Evolutionary conservation across 1,140 invertebrate species (phyloP).

Genomic region (Penaeus indicus): DNA sequence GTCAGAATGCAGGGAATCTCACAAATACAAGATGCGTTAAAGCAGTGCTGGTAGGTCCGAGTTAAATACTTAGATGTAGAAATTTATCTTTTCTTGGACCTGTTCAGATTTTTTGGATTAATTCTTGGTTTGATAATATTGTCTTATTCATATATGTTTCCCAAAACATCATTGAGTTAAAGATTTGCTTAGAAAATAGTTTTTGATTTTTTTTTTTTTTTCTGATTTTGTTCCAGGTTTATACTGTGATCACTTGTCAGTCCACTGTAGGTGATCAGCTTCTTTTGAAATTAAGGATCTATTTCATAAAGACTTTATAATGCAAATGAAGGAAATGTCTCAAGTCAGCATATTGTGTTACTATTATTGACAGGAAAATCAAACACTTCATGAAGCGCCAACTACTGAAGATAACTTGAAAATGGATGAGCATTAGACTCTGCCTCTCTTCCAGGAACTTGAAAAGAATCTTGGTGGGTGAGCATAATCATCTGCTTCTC

Average conservation of each 20-base stretch:
- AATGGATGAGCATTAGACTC: slow-evolving; percentile 62
- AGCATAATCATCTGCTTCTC: slow-evolving; percentile 59
- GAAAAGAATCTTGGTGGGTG: slow-evolving; percentile 41
- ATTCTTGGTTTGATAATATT: neutral
- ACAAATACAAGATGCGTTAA: slow-evolving; percentile 97
- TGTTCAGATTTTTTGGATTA: neutral
- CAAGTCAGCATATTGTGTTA: neutral
- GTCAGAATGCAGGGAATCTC: slow-evolving; percentile 88
- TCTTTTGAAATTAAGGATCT: too few species aligned
- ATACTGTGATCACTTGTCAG: too few species aligned
- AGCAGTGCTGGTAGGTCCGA: neutral
- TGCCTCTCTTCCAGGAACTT: slow-evolving; percentile 43
- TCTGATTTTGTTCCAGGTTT: too few species aligned
- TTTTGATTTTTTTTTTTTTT: too few species aligned
- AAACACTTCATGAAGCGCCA: neutral
- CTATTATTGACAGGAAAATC: neutral
- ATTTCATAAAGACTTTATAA: too few species aligned
- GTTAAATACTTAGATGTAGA: neutral
- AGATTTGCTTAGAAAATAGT: neutral
- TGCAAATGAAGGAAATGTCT: too few species aligned
- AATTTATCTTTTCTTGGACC: neutral
- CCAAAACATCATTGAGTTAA: neutral
- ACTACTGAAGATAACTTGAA: neutral
- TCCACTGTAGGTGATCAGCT: too few species aligned
- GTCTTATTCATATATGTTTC: too few species aligned